Evolutionary conservation across 2,888 invertebrate species (phyloP).

Genomic region (Drosophila algonquin): DNA sequence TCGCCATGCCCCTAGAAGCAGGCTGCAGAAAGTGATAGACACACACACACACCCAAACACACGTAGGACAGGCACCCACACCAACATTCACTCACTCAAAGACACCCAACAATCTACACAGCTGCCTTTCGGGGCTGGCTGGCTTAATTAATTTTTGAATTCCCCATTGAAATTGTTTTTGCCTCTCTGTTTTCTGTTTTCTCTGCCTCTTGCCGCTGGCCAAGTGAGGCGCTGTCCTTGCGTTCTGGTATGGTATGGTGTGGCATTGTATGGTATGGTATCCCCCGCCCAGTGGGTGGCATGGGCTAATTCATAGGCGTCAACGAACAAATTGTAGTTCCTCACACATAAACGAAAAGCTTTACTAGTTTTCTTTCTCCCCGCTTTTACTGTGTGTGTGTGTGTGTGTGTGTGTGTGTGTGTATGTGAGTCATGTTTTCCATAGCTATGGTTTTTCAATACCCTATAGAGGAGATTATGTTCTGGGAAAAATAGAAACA

Average conservation of each 20-base stretch:
- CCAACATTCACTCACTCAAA: constrained; percentile 7
- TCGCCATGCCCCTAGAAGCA: constrained; percentile 32
- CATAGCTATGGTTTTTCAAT: not conserved
- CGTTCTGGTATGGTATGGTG: constrained; percentile 1
- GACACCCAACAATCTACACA: constrained; percentile 16
- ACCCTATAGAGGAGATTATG: not conserved
- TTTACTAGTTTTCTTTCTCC: constrained; percentile 36
- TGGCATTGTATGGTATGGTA: not conserved
- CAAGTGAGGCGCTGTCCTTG: constrained; percentile 23
- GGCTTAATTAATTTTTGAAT: constrained; percentile 84
- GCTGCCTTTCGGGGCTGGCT: constrained; percentile 59
- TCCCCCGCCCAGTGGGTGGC: constrained; percentile 28
- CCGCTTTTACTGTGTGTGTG: not conserved
- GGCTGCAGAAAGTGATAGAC: constrained; percentile 57
- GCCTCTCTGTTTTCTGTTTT: constrained; percentile 44
- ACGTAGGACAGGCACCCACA: constrained; percentile 1
- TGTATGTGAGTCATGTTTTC: not conserved
- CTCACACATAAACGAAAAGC: constrained; percentile 46
- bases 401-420: not conserved
- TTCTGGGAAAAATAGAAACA: not conserved
- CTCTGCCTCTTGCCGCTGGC: constrained; percentile 42
- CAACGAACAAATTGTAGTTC: constrained; percentile 70
- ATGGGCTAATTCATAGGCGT: constrained; percentile 67
- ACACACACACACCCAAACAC: constrained; percentile 12
- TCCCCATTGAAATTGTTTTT: constrained; percentile 81